Base-by-base conservation (phyloP, 2,888 invertebrate genomes). In the Parnassius mnemosyne region DNA sequence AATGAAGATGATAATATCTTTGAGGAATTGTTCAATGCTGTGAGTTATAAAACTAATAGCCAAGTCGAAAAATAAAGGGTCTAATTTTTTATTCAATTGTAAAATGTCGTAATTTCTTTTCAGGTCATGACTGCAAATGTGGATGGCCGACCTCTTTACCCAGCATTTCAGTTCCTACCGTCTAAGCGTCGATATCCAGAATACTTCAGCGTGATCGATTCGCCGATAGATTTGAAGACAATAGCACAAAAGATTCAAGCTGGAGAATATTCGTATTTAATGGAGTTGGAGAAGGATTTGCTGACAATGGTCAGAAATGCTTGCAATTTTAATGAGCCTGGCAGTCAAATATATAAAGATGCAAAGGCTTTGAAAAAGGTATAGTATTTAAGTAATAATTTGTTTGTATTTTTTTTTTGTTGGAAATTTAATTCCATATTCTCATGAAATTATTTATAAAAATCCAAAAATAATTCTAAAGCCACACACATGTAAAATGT, bases 321-420 rank as follows among this genome's bases (percentile, higher is more conserved):
- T 0, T 98, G 98, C 80, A 92, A 94, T 16, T 99, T 98, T 79
- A 99, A 99, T 82, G 99, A 99, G 78, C 98, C 99, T 0, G 98
- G 98, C 2, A 98, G 98, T 12, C 96, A 96, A 80, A 98, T 99
- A 72, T 99, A 98, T 80, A 98, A 97, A 85, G 98, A 98, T 85
- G 98, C 99, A 1, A 97, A 97, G 78, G 92, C 95, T 34, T 86
- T 99, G 60, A 96, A 97, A 78, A 97, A 96, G 93, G 94, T 96
- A 68, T 44, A 16, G n/a, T 49, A 25, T 52, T 25, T 52, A 20
- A 11, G 3, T 11, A 25, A 10, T 41, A n/a, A 13, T n/a, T 12
- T 11, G 34, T 5, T 2, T 16, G 16, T 16, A 16, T 25, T 25
- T 25, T 25, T 25, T 34, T 34, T 34, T 34, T 7, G 5, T 5